Percentiles rank a stretch among this genome's conserved stretches.
Evolutionary conservation across 2,888 invertebrate genomes (phyloP).

Genomic region (Troilus luridus): DNA sequence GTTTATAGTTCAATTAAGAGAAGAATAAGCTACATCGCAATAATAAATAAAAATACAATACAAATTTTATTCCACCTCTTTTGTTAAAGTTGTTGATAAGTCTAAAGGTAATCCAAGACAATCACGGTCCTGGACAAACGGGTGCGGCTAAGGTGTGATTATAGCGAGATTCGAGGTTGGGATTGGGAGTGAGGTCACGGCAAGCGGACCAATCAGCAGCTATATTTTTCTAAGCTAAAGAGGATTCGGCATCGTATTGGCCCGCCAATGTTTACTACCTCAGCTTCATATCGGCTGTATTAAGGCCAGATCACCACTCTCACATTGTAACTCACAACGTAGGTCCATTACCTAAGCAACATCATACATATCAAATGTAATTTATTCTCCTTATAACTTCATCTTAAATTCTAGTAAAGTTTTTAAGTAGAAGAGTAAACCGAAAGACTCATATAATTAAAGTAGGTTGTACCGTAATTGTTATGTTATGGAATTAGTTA

Average conservation of each 20-base stretch:
- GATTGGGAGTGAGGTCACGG: conserved; percentile 18
- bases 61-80: too few species aligned
- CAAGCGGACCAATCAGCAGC: not conserved
- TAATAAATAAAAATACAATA: too few species aligned
- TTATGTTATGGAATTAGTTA: too few species aligned
- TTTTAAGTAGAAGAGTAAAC: too few species aligned
- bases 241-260: conserved; percentile 10
- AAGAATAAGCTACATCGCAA: too few species aligned
- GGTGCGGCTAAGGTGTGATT: not conserved
- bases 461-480: too few species aligned
- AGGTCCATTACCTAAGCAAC: not conserved
- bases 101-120: not conserved
- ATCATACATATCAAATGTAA: not conserved
- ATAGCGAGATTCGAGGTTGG: not conserved
- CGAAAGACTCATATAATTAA: not conserved
- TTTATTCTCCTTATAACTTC: not conserved
- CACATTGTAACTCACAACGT: not conserved
- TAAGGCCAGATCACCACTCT: not conserved
- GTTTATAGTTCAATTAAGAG: too few species aligned
- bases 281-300: conserved; percentile 22
- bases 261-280: not conserved
- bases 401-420: not conserved
- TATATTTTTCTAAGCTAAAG: not conserved
- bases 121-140: not conserved
- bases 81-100: not conserved